Evolutionary conservation across 2,113 vertebrate genomes (phyloP), one percentile per base, ranked within the genome.

Genomic region (Telmatochromis bifrenatus): DNA sequence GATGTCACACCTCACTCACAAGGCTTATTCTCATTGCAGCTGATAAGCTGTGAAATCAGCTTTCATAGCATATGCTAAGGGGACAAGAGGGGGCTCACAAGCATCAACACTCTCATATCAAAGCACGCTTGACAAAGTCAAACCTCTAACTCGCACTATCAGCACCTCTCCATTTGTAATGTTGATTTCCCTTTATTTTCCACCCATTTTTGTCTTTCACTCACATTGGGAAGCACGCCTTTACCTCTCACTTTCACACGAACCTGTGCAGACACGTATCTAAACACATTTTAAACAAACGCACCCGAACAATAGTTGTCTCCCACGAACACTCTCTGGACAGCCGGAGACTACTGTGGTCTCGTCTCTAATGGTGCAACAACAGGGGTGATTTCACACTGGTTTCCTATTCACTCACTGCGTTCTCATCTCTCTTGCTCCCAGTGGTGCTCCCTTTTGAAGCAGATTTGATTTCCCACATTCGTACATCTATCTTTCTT

Each of bases 381-480:
- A 89, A 88, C 84, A 89, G 75, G 65, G 88, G 84, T 17, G 77
- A 93, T 88, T 95, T 91, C 88, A 93, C 88, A 89, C 91, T 86
- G 88, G 65, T 89, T 89, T 88, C 83, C 88, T 58, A 86, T 91
- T 93, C 65, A 89, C 81, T 79, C 56, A 23, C 82, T 84, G 87
- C 81, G 68, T 83, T 89, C 84, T 89, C 89, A 90, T 93, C 92
- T 93, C 77, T 33, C 47, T 2, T 58, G 54, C 82, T 91, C 91
- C 91, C 93, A 88, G 85, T 87, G 37, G 89, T 84, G 93, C 85
- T 94, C 79, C 85, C 87, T 92, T 95, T 91, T 92, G 89, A 94
- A 91, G 87, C 70, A 47, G 79, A 94, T 93, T 91, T 90, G 82
- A 94, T 94, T 93, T 84, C 84, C 89, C 93, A 91, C 89, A 90